Base-by-base conservation (phyloP, 2,888 invertebrate genomes). In the Gasteruption jaculator region DNA sequence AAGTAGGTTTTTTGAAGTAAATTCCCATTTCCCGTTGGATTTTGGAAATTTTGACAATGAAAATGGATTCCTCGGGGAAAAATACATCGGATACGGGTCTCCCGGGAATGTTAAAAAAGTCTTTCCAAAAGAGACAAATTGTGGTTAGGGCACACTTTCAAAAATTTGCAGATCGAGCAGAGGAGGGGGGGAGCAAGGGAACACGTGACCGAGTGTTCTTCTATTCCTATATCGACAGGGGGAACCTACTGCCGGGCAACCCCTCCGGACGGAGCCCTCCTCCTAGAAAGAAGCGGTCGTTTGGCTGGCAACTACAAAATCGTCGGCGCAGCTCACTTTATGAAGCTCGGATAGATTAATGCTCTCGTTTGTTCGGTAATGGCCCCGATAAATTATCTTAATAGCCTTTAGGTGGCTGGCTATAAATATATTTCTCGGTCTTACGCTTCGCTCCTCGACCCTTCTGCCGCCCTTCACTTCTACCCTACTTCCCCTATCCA, bases 331-430 rank as follows among this genome's bases (percentile, higher is more conserved):
- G 62, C 67, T 68, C 65, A 63, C 63, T 68, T 68, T 67, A 68
- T 68, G 68, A 66, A 68, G 68, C 66, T 65, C 65, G 68, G 68
- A 68, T 67, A 68, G 68, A 68, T 68, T 67, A 66, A 68, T 68
- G 68, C 59, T 61, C 68, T 68, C 68, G 65, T 68, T 68, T 65
- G 68, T 67, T 67, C 64, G 60, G 63, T 66, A 68, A 68, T 68
- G 68, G 66, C 65, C 61, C 58, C 65, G 64, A 65, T 68, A 68
- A 68, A 68, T 68, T 65, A 68, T 68, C 65, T 68, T 66, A 68
- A 68, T 68, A 68, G 68, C 65, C n/a, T 57, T 51, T 56, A 56
- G 57, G 54, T 52, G 52, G 53, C 41, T 52, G 53, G 56, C 67
- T 68, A 68, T 68, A 68, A 68, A 68, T 68, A 68, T 68, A 67